Evolutionary conservation across 2,888 invertebrate species (phyloP), one percentile per base, ranked within the genome.

Genomic region (Oxytorus armatus): DNA sequence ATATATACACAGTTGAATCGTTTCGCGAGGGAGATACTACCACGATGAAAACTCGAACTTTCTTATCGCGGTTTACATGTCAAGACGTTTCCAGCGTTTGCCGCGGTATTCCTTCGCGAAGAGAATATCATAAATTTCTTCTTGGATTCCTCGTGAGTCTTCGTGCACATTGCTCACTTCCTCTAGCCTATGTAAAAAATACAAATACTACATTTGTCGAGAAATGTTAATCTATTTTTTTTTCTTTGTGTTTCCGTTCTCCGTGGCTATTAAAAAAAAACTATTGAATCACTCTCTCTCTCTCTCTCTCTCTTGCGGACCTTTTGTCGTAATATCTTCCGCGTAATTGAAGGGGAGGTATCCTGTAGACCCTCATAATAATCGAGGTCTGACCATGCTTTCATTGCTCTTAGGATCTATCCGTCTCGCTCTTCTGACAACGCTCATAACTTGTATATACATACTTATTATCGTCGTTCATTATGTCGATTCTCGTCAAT

Each of bases 401-500:
- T 18, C 23, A 59, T 51, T 42, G 59, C 66, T 44, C 59, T 42
- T 16, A 51, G 53, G 47, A 23, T 69, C 53, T 10, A 33, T 44
- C 69, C 39, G 36, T 65, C 51, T 72, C 51, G 3, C 29, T 65
- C 42, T 42, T 18, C 14, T 59, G 25, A 16, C 61, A 18, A 14
- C n/a, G 25, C 29, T 1, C 57, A n/a, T 25, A 66, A 49, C 57
- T 47, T 65, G 18, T 78, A 53, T 78, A 53, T n/a, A n/a, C n/a
- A n/a, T n/a, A n/a, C n/a, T n/a, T n/a, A 49, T 72, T 59, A 78
- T 73, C 59, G 42, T 68, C 66, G 77, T 73, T 82, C 79, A 79
- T 81, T 81, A 74, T 75, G 73, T 74, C 66, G 74, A 78, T 66
- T 76, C 82, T 73, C 29, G 47, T 77, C 82, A 77, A 79, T 82